Base-by-base conservation (phyloP, 2,113 vertebrate species). In the Clarias macrocephalus region DNA sequence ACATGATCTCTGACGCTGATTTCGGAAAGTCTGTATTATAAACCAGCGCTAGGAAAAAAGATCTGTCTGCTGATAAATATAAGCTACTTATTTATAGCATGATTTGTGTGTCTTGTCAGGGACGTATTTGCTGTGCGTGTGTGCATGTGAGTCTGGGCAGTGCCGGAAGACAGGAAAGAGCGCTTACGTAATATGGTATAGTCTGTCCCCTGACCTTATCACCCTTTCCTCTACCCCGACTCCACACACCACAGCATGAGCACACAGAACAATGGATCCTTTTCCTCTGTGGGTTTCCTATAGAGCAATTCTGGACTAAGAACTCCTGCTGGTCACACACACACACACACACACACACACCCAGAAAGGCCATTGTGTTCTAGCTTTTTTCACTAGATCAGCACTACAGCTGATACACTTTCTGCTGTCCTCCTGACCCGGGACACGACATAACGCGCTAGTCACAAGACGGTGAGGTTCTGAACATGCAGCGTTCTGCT, bases 261-360 rank as follows among this genome's bases (percentile, higher is more conserved):
- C 86, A 90, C 89, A 88, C 80, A 90, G 86, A 94, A 95, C 94
- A 95, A 95, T 94, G 88, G 90, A 66, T 66, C 21, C 89, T 89
- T 89, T 94, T 94, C 93, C 93, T 90, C 91, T 83, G 88, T 89
- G 87, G 70, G 91, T 90, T 95, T 94, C 94, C 94, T 91, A 70
- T 90, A 88, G 65, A 91, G 90, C 88, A 89, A 88, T 63, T 70
- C 66, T 73, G 62, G 18, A 85, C 30, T 25, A 11, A 28, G 48
- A 70, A 52, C 75, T 54, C 72, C 72, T 11, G 10, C 83, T n/a
- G 52, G 25, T 25, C 54, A 18, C 75, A 87, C 86, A 85, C 54
- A 60, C 63, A 21, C 72, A 80, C 68, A 80, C 65, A 85, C 48
- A 73, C 81, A 57, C 72, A 42, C 28, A 33, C 30, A n/a, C 15